Evolutionary conservation across 2,113 vertebrate genomes (phyloP).

Genomic region (Oriolus oriolus): DNA sequence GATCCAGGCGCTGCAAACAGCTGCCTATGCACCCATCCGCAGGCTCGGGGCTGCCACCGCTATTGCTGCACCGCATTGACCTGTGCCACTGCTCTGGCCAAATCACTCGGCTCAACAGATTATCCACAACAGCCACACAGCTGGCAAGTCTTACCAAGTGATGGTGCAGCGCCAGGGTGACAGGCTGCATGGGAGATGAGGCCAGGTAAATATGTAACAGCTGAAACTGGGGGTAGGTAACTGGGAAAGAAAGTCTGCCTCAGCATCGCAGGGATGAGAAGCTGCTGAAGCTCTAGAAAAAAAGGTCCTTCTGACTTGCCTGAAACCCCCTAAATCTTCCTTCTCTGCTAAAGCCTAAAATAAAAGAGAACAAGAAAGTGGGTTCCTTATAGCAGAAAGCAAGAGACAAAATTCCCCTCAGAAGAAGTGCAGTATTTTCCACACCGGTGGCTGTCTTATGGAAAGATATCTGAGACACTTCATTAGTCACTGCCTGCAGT

Average conservation of each 20-base stretch:
- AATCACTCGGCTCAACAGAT: neutral
- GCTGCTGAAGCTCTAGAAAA: neutral
- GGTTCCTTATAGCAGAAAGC: neutral
- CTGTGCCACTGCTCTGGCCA: neutral
- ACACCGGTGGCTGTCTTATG: conserved; percentile 17
- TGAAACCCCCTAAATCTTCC: conserved; percentile 12
- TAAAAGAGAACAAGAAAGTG: conserved; percentile 22
- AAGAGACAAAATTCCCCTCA: conserved; percentile 41
- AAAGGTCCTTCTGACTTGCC: neutral
- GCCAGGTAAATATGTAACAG: neutral
- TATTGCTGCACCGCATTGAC: rapidly evolving
- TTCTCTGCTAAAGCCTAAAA: conserved; percentile 10
- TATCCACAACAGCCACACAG: neutral
- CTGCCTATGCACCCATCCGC: neutral
- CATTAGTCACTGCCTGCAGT: conserved; percentile 52
- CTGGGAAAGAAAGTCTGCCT: neutral
- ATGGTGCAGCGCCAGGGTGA: rapidly evolving
- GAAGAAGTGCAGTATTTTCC: conserved; percentile 45
- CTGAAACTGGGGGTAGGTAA: neutral
- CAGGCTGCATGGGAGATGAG: neutral
- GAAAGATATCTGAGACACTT: conserved; percentile 44
- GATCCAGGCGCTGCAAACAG: neutral
- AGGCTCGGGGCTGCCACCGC: neutral
- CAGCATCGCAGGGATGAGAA: neutral
- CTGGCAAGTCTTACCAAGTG: neutral